A percentile compares a stretch with the other conserved stretches of the same genome.
These are phyloP conservation scores for Cheiracanthium punctorium DNA, from an alignment of 2,888 invertebrate species.

Conservation along the genomic window DNA sequence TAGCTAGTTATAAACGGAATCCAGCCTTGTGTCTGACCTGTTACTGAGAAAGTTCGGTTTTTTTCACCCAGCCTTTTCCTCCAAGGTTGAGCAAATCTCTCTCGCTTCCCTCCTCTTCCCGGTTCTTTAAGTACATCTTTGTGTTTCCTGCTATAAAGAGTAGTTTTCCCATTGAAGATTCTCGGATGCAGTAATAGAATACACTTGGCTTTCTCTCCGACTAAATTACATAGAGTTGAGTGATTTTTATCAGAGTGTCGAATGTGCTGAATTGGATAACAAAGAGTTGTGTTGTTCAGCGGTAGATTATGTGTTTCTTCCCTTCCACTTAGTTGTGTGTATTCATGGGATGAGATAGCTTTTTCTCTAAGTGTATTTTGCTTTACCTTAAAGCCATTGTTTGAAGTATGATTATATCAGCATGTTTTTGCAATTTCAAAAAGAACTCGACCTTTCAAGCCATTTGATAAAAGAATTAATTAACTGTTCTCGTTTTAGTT, in stretches of 20 bases:
- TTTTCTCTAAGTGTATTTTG: too few relatives aligned
- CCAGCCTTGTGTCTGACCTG: too few relatives aligned
- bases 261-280: background rate
- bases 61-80: constrained; percentile 28
- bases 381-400: too few relatives aligned
- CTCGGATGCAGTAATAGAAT: constrained; percentile 9
- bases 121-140: constrained; percentile 38
- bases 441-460: too few relatives aligned
- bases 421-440: too few relatives aligned
- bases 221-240: constrained; percentile 7
- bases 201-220: constrained; percentile 1
- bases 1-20: too few relatives aligned
- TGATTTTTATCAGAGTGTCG: constrained; percentile 5
- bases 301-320: background rate
- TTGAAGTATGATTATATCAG: too few relatives aligned
- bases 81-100: constrained; percentile 33
- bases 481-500: too few relatives aligned
- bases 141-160: constrained; percentile 25
- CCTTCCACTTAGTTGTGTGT: background rate
- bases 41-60: too few relatives aligned
- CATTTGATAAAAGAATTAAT: too few relatives aligned
- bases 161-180: constrained; percentile 33
- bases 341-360: background rate
- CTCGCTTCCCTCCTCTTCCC: constrained; percentile 25
- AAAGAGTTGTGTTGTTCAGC: background rate